Evolutionary conservation across 2,797 vertebrate species (phyloP).

Genomic region (Hybognathus amarus): DNA sequence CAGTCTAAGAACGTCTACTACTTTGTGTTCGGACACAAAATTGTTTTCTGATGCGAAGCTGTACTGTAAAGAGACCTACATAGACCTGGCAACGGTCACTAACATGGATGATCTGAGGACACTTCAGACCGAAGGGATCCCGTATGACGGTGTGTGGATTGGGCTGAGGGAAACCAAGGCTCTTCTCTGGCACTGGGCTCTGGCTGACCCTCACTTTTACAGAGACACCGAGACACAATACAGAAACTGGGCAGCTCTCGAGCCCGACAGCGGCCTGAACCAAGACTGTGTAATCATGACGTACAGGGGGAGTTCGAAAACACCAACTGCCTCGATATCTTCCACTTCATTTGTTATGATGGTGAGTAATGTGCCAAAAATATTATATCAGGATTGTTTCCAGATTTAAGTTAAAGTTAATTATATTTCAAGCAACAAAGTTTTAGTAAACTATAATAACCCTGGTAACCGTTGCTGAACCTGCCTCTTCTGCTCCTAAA

Average conservation of each 20-base stretch:
- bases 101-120: neutral
- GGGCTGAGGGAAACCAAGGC: neutral
- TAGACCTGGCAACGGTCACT: neutral
- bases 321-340: neutral
- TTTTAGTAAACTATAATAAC: neutral
- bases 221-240: neutral
- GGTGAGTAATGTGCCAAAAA: neutral
- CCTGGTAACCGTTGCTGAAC: neutral
- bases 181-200: neutral
- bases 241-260: neutral
- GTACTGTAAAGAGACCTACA: neutral
- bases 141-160: accelerated
- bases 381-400: too few species aligned
- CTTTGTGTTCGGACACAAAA: neutral
- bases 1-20: neutral
- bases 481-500: neutral
- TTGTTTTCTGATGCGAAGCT: neutral
- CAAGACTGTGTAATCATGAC: constrained; percentile 5
- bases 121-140: neutral
- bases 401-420: neutral
- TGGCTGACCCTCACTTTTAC: neutral
- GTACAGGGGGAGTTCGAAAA: neutral
- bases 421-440: neutral
- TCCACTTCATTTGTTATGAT: neutral
- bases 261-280: neutral